phyloP scores from a whole-genome alignment of 2,888 invertebrate genomes.

The Drosophila longiperda region DNA sequence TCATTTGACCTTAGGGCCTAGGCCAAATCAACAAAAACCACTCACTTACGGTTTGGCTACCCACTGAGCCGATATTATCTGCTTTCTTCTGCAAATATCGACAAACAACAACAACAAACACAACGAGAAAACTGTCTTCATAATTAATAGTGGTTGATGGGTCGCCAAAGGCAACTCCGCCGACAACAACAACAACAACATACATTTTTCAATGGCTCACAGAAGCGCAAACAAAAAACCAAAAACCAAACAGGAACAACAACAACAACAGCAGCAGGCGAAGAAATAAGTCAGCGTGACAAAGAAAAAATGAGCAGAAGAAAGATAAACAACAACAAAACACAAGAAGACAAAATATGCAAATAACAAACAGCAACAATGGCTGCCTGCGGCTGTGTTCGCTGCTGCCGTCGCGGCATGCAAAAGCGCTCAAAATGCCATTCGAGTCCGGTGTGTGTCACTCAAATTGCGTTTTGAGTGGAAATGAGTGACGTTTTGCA shows the following conservation, averaged over 20 bases:
- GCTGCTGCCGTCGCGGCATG: constrained; percentile 12
- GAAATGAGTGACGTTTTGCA: constrained; percentile 69
- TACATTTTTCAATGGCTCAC: constrained; percentile 43
- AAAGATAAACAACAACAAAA: constrained; percentile 11
- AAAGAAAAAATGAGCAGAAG: constrained; percentile 16
- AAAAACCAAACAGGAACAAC: constrained; percentile 6
- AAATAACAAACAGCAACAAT: constrained; percentile 30
- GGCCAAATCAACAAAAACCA: constrained; percentile 47
- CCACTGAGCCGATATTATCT: constrained; percentile 34
- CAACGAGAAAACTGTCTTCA: constrained; percentile 37
- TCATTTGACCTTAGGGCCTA: constrained; percentile 58
- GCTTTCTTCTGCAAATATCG: constrained; percentile 63
- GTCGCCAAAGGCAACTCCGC: constrained; percentile 43
- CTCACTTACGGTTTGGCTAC: constrained; percentile 10
- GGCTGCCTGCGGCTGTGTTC: background rate
- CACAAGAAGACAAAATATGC: constrained; percentile 37
- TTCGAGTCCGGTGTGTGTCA: constrained; percentile 48
- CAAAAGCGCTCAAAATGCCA: constrained; percentile 70
- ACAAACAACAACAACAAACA: constrained; percentile 18
- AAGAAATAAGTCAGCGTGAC: constrained; percentile 30
- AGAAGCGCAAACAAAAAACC: constrained; percentile 28
- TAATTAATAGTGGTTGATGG: constrained; percentile 67
- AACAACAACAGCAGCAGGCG: constrained; percentile 24
- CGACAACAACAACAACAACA: constrained; percentile 52
- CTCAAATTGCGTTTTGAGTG: constrained; percentile 82